phyloP scores from a whole-genome alignment of 2,797 vertebrate species.

The Mycteria americana region DNA sequence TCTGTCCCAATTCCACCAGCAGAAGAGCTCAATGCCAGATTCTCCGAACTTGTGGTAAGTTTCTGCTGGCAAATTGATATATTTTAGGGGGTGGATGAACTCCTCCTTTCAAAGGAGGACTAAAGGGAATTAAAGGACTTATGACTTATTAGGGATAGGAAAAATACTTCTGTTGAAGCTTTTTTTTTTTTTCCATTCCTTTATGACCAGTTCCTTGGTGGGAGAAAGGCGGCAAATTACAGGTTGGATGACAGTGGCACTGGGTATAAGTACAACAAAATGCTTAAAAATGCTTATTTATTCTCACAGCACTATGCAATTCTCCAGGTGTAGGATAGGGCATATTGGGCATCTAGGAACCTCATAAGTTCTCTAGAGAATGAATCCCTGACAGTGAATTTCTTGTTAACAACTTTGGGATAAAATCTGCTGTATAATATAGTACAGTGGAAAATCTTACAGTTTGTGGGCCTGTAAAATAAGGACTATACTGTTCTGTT shows the following conservation, averaged over 20 bases:
- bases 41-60: constrained; percentile 97
- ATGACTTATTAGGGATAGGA: neutral
- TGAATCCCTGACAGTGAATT: neutral
- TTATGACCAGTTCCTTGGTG: neutral
- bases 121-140: neutral
- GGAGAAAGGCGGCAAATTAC: neutral
- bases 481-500: neutral
- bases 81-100: neutral
- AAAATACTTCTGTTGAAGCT: neutral
- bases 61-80: neutral
- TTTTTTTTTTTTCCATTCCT: neutral
- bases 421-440: neutral
- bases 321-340: neutral
- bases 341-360: neutral
- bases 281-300: neutral
- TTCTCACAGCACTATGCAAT: neutral
- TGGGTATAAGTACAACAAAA: neutral
- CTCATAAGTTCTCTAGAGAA: neutral
- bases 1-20: constrained; percentile 90
- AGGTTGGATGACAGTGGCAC: neutral
- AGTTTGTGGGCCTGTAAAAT: neutral
- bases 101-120: neutral
- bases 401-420: neutral
- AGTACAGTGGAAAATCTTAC: neutral
- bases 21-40: constrained; percentile 92